Percentiles rank a stretch among this genome's conserved stretches.
Conservation (phyloP, 2,113 vertebrate genomes). For the Prochilodus magdalenae region DNA sequence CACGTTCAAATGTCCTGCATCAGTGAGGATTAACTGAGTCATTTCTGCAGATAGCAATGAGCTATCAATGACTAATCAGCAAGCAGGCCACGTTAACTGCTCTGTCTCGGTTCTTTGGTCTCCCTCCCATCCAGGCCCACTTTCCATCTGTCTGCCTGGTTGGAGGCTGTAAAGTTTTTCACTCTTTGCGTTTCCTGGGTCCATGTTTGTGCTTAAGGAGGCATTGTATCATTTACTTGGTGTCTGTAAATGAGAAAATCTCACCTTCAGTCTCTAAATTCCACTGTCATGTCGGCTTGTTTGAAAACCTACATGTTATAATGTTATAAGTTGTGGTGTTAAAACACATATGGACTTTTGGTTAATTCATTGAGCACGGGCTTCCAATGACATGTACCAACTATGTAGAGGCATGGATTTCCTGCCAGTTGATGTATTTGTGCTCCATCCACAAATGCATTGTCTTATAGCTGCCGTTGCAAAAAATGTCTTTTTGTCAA, state of each 20-base stretch:
- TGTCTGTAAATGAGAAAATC: neutral
- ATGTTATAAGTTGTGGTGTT: neutral
- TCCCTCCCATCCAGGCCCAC: conserved; percentile 17
- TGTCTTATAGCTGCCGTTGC: too few species aligned
- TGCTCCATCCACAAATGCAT: too few species aligned
- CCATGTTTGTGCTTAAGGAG: conserved; percentile 14
- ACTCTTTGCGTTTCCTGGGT: conserved; percentile 10
- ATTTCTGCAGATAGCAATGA: conserved; percentile 26
- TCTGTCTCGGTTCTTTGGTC: conserved; percentile 22
- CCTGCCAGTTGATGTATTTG: too few species aligned
- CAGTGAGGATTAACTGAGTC: conserved; percentile 20
- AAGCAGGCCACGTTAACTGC: conserved; percentile 3
- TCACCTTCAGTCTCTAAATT: neutral
- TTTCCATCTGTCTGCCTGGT: conserved; percentile 41
- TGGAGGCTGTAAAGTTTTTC: conserved; percentile 20
- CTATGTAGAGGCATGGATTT: neutral
- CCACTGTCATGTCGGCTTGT: neutral
- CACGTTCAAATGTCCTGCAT: conserved; percentile 13
- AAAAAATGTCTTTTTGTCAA: too few species aligned
- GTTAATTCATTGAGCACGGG: too few species aligned
- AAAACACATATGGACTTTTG: neutral
- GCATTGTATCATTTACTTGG: conserved; percentile 17
- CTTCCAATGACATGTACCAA: neutral
- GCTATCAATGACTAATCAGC: conserved; percentile 28
- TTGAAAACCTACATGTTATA: neutral